phyloP scores from a whole-genome alignment of 2,888 invertebrate genomes.

The Diarsia mendica region DNA sequence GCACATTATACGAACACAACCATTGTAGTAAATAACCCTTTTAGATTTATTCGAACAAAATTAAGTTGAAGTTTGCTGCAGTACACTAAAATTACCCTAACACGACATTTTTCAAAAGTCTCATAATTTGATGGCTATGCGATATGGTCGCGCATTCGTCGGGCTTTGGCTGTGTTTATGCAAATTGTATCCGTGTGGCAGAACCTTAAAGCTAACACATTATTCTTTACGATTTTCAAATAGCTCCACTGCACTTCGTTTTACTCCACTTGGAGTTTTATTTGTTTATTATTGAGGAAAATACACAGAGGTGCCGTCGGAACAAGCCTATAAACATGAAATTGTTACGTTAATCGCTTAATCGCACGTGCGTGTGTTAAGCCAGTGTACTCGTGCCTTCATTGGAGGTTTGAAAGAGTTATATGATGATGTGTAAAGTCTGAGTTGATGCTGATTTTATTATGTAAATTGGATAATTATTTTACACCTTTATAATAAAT shows the following conservation, averaged over 20 bases:
- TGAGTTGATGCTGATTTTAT: slow-evolving; percentile 13
- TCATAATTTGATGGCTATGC: slow-evolving; percentile 12
- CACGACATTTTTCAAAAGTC: slow-evolving; percentile 26
- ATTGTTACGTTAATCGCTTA: slow-evolving; percentile 50
- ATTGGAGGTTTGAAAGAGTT: slow-evolving; percentile 26
- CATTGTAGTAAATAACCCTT: background rate
- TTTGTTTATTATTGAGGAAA: slow-evolving; percentile 53
- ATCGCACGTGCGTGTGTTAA: slow-evolving; percentile 40
- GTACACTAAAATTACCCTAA: slow-evolving; percentile 1
- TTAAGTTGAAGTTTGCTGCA: slow-evolving; percentile 4
- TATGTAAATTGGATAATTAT: slow-evolving; percentile 5
- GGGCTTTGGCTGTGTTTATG: slow-evolving; percentile 39
- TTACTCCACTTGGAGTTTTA: slow-evolving; percentile 38
- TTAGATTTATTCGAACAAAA: background rate
- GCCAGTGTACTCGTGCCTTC: slow-evolving; percentile 28
- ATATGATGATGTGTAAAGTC: slow-evolving; percentile 10
- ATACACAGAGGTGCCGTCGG: slow-evolving; percentile 31
- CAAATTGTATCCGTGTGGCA: slow-evolving; percentile 38
- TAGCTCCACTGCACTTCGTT: slow-evolving; percentile 37
- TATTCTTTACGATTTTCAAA: slow-evolving; percentile 47
- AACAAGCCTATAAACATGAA: slow-evolving; percentile 51
- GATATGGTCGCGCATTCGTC: slow-evolving; percentile 13
- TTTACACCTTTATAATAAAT: slow-evolving; percentile 8
- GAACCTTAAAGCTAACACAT: slow-evolving; percentile 32
- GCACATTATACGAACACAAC: background rate